Evolutionary conservation across 2,888 invertebrate genomes (phyloP).

Genomic region (Rhamphomyia laevipes): DNA sequence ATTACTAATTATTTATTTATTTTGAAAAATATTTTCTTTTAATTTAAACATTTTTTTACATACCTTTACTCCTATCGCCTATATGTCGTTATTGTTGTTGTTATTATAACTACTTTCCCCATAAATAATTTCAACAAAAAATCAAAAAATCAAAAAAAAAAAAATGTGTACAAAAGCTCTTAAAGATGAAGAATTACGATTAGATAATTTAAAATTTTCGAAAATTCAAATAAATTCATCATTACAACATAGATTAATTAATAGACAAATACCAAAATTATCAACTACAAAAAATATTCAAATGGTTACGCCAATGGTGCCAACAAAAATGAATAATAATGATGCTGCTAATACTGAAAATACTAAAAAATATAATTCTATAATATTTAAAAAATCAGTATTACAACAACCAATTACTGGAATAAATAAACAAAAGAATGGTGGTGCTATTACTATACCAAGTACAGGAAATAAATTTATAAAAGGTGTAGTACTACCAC

Average conservation of each 20-base stretch:
- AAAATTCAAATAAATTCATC: slow-evolving; percentile 12
- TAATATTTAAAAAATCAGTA: too few species aligned
- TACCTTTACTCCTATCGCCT: slow-evolving; percentile 9
- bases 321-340: neutral
- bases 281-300: slow-evolving; percentile 10
- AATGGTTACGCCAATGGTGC: neutral
- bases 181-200: slow-evolving; percentile 30
- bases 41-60: too few species aligned
- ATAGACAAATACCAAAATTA: slow-evolving; percentile 1
- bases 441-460: too few species aligned
- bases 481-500: too few species aligned
- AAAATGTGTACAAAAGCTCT: slow-evolving; percentile 24
- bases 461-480: too few species aligned
- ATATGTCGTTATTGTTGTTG: too few species aligned
- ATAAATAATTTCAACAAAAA: too few species aligned
- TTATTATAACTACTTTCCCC: too few species aligned
- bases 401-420: too few species aligned
- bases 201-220: slow-evolving; percentile 26
- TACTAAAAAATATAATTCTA: too few species aligned
- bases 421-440: too few species aligned
- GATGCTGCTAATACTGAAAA: neutral
- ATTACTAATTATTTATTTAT: slow-evolving; percentile 16
- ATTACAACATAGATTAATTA: slow-evolving; percentile 12
- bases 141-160: neutral
- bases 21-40: slow-evolving; percentile 7